Evolutionary conservation across 2,888 invertebrate genomes (phyloP).

Genomic region (Neelides folsomi): DNA sequence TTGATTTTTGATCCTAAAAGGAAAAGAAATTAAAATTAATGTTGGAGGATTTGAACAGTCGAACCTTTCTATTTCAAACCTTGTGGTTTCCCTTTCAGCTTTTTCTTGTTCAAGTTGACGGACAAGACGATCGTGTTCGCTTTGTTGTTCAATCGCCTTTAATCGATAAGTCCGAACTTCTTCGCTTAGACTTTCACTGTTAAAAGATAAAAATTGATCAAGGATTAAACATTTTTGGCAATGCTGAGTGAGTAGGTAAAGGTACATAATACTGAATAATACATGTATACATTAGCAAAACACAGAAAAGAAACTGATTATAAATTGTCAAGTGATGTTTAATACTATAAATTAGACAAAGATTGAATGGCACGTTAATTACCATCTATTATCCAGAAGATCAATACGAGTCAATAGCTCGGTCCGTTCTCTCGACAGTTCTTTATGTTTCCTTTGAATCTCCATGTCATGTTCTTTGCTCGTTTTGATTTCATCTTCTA

Average conservation of each 20-base stretch:
- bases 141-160: constrained; percentile 23
- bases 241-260: background rate
- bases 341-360: background rate
- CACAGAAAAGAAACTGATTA: too few species aligned
- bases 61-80: constrained; percentile 22
- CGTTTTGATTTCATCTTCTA: constrained; percentile 20
- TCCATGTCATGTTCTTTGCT: constrained; percentile 25
- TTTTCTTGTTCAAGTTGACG: constrained; percentile 26
- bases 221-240: background rate
- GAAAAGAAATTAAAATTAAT: too few species aligned
- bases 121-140: constrained; percentile 22
- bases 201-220: background rate
- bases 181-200: constrained; percentile 21
- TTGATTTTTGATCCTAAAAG: too few species aligned
- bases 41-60: too few species aligned
- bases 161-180: constrained; percentile 25
- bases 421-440: constrained; percentile 17
- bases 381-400: background rate
- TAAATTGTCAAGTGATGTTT: background rate
- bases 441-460: constrained; percentile 10
- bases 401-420: constrained; percentile 12
- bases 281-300: too few species aligned
- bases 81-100: constrained; percentile 19
- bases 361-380: background rate
- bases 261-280: background rate